A percentile compares a stretch with the other conserved stretches of the same genome.
Evolutionary conservation across 2,888 invertebrate genomes (phyloP).

Genomic region (Drosophila melanosoma): DNA sequence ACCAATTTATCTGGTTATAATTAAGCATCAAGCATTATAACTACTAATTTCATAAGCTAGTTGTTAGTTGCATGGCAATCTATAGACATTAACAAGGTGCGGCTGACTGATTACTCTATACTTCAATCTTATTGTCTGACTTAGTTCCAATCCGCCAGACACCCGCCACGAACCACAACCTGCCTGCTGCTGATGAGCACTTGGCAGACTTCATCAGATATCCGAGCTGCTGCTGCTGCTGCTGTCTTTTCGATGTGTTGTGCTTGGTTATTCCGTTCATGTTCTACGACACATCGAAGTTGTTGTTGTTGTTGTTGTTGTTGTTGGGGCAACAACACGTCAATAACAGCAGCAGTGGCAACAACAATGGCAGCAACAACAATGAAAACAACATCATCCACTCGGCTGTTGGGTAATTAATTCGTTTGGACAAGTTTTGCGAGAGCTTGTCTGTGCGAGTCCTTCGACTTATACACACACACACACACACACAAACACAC

Average conservation of each 20-base stretch:
- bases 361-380: slow-evolving; percentile 39
- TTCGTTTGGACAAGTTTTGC: slow-evolving; percentile 78
- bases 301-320: slow-evolving; percentile 13
- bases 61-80: neutral
- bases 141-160: neutral
- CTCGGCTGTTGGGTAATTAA: slow-evolving; percentile 69
- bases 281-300: slow-evolving; percentile 29
- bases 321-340: slow-evolving; percentile 12
- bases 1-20: too few species aligned
- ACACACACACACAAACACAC: slow-evolving; percentile 29
- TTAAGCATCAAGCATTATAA: neutral
- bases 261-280: slow-evolving; percentile 18
- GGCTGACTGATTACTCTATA: slow-evolving; percentile 36
- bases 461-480: slow-evolving; percentile 26
- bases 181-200: slow-evolving; percentile 59
- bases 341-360: slow-evolving; percentile 33
- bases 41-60: slow-evolving; percentile 4
- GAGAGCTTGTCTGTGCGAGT: slow-evolving; percentile 44
- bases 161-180: neutral
- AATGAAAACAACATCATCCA: slow-evolving; percentile 65
- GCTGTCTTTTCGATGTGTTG: slow-evolving; percentile 42
- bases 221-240: slow-evolving; percentile 20
- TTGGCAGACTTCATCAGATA: slow-evolving; percentile 67
- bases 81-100: slow-evolving; percentile 44
- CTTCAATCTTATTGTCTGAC: slow-evolving; percentile 33